Conservation (phyloP, 2,888 invertebrate genomes). For the Prosapia bicincta region DNA sequence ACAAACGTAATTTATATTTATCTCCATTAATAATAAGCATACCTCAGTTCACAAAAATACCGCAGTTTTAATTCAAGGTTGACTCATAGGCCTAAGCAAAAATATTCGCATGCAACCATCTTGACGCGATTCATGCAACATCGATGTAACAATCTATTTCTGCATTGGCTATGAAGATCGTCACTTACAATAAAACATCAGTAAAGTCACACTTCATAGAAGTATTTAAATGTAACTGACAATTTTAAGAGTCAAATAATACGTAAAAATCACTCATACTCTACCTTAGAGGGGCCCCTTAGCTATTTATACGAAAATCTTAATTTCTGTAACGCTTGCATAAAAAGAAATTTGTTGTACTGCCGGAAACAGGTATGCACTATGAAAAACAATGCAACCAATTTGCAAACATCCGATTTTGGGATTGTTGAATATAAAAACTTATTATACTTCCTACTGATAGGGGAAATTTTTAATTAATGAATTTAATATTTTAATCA, state of each 20-base stretch:
- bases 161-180: constrained; percentile 26
- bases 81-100: constrained; percentile 41
- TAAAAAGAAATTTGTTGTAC: constrained; percentile 44
- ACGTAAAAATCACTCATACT: constrained; percentile 29
- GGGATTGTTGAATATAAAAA: background rate
- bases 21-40: background rate
- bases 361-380: constrained; percentile 42
- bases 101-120: constrained; percentile 44
- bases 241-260: constrained; percentile 15
- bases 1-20: background rate
- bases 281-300: constrained; percentile 41
- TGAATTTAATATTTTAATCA: background rate
- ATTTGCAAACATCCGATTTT: constrained; percentile 22
- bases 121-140: constrained; percentile 44
- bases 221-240: background rate
- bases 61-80: constrained; percentile 27
- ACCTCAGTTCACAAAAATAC: constrained; percentile 4
- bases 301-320: constrained; percentile 43
- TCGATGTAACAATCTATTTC: constrained; percentile 38
- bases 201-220: background rate
- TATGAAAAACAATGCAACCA: constrained; percentile 30
- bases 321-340: constrained; percentile 43
- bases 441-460: background rate
- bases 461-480: background rate
- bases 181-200: background rate